Evolutionary conservation across 1,140 invertebrate genomes (phyloP).

Genomic region (Delia radicum): DNA sequence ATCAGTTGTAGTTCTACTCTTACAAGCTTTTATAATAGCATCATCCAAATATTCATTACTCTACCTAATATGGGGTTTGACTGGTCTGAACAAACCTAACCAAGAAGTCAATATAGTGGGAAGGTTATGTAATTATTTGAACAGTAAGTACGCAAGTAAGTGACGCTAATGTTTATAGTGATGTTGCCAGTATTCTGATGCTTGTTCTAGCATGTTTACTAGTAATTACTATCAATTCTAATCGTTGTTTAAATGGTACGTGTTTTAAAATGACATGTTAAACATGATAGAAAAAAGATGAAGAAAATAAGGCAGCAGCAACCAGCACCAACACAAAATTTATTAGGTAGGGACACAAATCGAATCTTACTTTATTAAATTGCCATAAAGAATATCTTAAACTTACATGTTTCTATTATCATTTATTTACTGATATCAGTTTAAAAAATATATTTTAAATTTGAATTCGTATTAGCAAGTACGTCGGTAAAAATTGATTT

Average conservation of each 20-base stretch:
- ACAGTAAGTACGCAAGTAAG: not conserved
- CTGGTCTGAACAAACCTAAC: not conserved
- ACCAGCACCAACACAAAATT: not conserved
- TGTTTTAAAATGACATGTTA: constrained; percentile 11
- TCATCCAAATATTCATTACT: not conserved
- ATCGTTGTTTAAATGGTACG: constrained; percentile 47
- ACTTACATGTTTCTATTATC: no score
- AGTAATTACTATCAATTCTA: constrained; percentile 55
- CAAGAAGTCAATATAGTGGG: not conserved
- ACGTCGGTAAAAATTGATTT: no score
- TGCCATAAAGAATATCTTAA: no score
- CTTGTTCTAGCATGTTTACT: constrained; percentile 15
- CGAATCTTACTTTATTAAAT: no score
- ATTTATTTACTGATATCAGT: no score
- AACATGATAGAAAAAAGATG: not conserved
- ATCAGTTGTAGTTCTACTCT: not conserved
- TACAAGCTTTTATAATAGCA: not conserved
- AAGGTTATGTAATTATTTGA: constrained; percentile 11
- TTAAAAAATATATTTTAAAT: no score
- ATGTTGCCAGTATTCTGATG: not conserved
- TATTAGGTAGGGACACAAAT: no score
- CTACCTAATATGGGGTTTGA: not conserved
- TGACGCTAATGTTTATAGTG: not conserved
- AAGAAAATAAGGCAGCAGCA: not conserved
- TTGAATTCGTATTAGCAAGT: no score